These are phyloP conservation scores for Notarius quadriscutis DNA, from an alignment of 2,113 vertebrate species.

Conservation along the genomic window DNA sequence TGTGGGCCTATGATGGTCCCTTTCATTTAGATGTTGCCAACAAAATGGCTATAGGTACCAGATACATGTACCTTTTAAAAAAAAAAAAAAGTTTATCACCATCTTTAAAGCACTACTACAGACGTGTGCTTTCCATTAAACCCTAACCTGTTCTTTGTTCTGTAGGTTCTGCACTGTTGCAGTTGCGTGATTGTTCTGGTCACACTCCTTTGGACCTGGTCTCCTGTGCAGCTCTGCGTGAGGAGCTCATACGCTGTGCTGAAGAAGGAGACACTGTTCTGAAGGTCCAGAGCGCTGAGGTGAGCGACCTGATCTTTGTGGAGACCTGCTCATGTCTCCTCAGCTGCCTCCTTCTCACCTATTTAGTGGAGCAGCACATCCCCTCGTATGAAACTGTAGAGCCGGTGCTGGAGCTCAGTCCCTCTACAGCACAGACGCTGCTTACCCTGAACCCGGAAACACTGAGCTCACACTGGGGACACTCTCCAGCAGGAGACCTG, in stretches of 20 bases:
- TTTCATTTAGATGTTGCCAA: background rate
- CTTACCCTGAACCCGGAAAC: slow-evolving; percentile 49
- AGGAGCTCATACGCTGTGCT: slow-evolving; percentile 77
- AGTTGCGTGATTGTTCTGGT: slow-evolving; percentile 72
- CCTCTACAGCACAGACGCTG: slow-evolving; percentile 55
- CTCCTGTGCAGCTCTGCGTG: slow-evolving; percentile 63
- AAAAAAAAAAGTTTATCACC: background rate
- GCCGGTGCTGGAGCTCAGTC: slow-evolving; percentile 49
- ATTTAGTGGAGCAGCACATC: slow-evolving; percentile 61
- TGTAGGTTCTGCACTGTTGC: slow-evolving; percentile 82
- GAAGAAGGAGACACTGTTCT: slow-evolving; percentile 59
- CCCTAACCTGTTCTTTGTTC: background rate
- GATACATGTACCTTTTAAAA: background rate
- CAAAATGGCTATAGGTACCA: background rate
- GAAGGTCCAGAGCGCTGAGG: slow-evolving; percentile 16
- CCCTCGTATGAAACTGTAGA: slow-evolving; percentile 33
- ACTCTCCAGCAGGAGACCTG: slow-evolving; percentile 76
- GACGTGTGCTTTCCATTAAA: background rate
- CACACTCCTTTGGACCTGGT: slow-evolving; percentile 79
- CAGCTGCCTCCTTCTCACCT: slow-evolving; percentile 65
- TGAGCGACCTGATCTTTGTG: slow-evolving; percentile 63
- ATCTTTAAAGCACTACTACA: background rate
- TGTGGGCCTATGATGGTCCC: background rate
- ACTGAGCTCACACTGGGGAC: slow-evolving; percentile 66
- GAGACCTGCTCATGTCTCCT: slow-evolving; percentile 70